These are phyloP conservation scores for Melospiza georgiana DNA, from an alignment of 2,113 vertebrate species.

Conservation along the genomic window DNA sequence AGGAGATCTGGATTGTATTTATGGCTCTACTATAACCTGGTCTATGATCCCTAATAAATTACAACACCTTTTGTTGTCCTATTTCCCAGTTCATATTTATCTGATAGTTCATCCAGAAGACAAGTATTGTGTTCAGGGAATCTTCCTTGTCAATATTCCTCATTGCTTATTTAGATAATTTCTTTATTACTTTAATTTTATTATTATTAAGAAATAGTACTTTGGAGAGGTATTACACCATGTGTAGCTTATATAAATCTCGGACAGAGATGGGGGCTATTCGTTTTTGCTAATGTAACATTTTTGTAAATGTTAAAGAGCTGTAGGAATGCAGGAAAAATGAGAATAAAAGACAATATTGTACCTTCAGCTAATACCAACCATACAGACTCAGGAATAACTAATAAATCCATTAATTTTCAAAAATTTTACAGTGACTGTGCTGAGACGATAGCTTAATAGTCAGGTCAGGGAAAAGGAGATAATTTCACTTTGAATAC, in stretches of 20 bases:
- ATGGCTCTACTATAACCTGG: background rate
- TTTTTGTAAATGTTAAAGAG: background rate
- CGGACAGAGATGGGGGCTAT: background rate
- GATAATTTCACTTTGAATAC: constrained; percentile 16
- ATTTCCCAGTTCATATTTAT: background rate
- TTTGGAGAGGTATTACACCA: background rate
- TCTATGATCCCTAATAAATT: background rate
- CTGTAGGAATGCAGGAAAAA: background rate
- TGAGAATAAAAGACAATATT: background rate
- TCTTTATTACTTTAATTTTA: background rate
- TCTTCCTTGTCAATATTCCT: background rate
- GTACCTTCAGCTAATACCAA: background rate
- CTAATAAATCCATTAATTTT: constrained; percentile 7
- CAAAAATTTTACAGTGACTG: background rate
- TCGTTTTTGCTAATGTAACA: background rate
- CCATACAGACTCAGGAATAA: background rate
- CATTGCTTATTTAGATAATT: background rate
- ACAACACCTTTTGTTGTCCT: background rate
- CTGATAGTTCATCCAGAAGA: background rate
- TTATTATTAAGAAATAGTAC: background rate
- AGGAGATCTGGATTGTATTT: background rate
- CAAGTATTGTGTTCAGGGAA: background rate
- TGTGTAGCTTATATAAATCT: background rate
- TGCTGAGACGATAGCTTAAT: background rate
- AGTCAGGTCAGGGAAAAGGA: background rate